A percentile compares a stretch with the other conserved stretches of the same genome.
Evolutionary conservation across 1,140 invertebrate genomes (phyloP).

Genomic region (Zaprionus ornatus): DNA sequence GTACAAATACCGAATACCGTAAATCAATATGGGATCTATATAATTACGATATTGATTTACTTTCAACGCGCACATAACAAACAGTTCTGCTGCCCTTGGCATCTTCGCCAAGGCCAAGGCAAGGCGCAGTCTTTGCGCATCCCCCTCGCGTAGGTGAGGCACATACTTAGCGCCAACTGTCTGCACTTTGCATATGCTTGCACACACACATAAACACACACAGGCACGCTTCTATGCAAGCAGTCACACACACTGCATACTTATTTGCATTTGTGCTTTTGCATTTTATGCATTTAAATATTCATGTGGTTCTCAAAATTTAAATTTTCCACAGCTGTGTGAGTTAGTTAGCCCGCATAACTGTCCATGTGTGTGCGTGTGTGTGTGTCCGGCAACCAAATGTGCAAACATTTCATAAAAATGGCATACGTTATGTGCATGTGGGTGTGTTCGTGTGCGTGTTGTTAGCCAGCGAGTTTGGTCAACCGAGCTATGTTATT

Average conservation of each 20-base stretch:
- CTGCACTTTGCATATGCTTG: conserved; percentile 44
- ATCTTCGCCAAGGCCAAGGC: conserved; percentile 28
- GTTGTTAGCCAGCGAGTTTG: conserved; percentile 20
- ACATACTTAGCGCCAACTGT: conserved; percentile 38
- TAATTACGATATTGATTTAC: background rate
- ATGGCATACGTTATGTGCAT: conserved; percentile 1
- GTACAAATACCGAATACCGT: too few species aligned
- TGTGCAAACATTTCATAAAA: conserved; percentile 40
- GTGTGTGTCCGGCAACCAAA: conserved; percentile 15
- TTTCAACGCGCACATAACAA: background rate
- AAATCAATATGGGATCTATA: background rate
- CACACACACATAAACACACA: conserved; percentile 15
- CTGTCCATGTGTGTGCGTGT: background rate
- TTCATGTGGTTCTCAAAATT: conserved; percentile 51
- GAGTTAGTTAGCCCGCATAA: conserved; percentile 25
- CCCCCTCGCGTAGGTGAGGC: conserved; percentile 5
- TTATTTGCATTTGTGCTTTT: conserved; percentile 51
- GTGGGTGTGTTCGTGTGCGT: background rate
- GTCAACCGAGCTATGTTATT: conserved; percentile 44
- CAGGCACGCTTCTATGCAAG: background rate
- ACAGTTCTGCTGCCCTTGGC: background rate
- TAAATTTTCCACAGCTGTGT: conserved; percentile 36
- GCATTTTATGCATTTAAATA: conserved; percentile 52
- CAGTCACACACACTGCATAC: background rate
- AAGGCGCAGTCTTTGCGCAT: conserved; percentile 20